phyloP scores from a whole-genome alignment of 2,888 invertebrate species.

The Drosophila buzzatii region DNA sequence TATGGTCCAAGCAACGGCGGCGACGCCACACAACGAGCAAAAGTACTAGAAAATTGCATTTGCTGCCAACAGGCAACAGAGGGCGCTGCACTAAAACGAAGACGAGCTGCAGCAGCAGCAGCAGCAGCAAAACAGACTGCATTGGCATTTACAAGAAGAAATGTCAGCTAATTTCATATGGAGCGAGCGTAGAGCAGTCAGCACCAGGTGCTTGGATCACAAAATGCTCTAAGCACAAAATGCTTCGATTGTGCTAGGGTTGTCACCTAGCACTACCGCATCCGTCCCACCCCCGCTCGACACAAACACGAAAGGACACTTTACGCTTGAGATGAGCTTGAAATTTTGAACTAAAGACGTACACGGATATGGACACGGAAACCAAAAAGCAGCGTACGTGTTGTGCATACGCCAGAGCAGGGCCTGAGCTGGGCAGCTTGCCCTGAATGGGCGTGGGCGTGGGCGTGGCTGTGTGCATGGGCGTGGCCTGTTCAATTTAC shows the following conservation, averaged over 20 bases:
- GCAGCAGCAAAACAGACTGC: conserved; percentile 38
- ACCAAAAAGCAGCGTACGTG: conserved; percentile 64
- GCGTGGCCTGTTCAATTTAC: conserved; percentile 48
- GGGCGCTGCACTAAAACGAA: conserved; percentile 68
- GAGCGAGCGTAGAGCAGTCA: conserved; percentile 19
- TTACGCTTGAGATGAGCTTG: conserved; percentile 71
- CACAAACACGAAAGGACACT: conserved; percentile 73
- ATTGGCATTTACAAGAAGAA: conserved; percentile 65
- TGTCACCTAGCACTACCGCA: background rate
- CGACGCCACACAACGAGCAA: conserved; percentile 37
- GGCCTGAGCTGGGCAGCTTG: background rate
- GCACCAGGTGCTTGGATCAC: conserved; percentile 81
- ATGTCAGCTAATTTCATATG: conserved; percentile 64
- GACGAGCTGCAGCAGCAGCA: conserved; percentile 24
- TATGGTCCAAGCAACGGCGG: conserved; percentile 56
- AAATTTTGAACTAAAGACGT: conserved; percentile 54
- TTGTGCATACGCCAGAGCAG: conserved; percentile 52
- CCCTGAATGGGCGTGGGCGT: no score
- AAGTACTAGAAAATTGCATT: conserved; percentile 77
- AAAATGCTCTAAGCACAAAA: conserved; percentile 60
- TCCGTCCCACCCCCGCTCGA: background rate
- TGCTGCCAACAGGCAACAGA: conserved; percentile 63
- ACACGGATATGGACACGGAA: conserved; percentile 58
- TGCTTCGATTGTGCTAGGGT: conserved; percentile 31
- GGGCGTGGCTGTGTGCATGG: conserved; percentile 2